phyloP scores from a whole-genome alignment of 2,888 invertebrate species.

The Latrodectus elegans region DNA sequence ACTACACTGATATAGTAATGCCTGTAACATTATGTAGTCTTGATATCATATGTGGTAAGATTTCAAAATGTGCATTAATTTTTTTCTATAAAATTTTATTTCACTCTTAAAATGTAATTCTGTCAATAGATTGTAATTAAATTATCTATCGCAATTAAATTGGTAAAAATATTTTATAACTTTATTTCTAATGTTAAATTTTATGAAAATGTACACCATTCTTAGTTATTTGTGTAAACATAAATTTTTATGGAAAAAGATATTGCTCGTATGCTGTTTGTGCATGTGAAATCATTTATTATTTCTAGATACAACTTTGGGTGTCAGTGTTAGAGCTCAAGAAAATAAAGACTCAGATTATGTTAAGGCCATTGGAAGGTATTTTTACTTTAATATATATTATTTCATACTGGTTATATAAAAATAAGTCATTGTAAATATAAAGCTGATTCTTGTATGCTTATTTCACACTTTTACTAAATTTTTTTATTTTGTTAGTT shows the following conservation, averaged over 20 bases:
- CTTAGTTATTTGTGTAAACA: not conserved
- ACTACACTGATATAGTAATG: constrained; percentile 23
- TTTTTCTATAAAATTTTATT: too few species aligned
- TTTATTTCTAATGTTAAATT: not conserved
- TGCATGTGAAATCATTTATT: not conserved
- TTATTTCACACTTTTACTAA: not conserved
- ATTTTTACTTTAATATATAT: not conserved
- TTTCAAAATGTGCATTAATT: too few species aligned
- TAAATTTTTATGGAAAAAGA: not conserved
- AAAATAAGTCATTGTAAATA: not conserved
- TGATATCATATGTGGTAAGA: constrained; percentile 52
- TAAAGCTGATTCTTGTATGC: not conserved
- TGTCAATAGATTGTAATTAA: too few species aligned
- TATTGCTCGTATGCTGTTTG: not conserved
- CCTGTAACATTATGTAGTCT: constrained; percentile 48
- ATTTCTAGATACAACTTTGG: constrained; percentile 70
- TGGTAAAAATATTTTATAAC: not conserved
- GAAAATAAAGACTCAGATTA: constrained; percentile 60
- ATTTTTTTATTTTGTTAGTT: not conserved
- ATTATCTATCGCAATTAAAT: not conserved
- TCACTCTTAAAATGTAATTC: too few species aligned
- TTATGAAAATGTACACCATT: not conserved
- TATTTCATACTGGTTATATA: not conserved
- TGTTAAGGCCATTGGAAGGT: constrained; percentile 50
- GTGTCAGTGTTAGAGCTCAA: constrained; percentile 69